These are phyloP conservation scores for Poecile atricapillus DNA, from an alignment of 2,113 vertebrate genomes.

Conservation along the genomic window DNA sequence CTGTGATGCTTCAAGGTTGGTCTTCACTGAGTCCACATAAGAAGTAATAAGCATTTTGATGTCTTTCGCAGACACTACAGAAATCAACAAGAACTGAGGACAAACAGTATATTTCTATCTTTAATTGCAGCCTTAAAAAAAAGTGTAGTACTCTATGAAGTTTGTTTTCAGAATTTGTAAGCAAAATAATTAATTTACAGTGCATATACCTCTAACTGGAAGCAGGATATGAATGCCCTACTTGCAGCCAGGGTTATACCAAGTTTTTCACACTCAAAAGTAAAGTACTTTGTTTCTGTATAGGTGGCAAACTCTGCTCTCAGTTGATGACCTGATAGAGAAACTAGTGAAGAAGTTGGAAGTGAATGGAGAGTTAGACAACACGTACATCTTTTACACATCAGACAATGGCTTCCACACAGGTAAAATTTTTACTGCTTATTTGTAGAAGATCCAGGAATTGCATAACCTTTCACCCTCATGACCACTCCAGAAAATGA, in stretches of 20 bases:
- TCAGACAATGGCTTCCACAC: constrained; percentile 98
- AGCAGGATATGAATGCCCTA: neutral
- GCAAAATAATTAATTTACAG: neutral
- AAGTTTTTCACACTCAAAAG: neutral
- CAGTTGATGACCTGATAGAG: constrained; percentile 94
- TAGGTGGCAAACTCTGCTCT: constrained; percentile 95
- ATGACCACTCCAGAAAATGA: neutral
- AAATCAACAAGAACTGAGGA: neutral
- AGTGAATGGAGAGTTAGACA: constrained; percentile 81
- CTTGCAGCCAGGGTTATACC: neutral
- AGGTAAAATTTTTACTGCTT: constrained; percentile 69
- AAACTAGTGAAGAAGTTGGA: constrained; percentile 87
- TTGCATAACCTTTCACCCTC: neutral
- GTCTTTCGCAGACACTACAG: neutral
- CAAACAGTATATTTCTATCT: neutral
- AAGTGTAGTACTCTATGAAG: neutral
- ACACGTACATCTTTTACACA: constrained; percentile 93
- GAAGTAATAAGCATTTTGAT: neutral
- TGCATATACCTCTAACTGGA: neutral
- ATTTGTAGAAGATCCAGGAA: neutral
- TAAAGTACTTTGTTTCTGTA: neutral
- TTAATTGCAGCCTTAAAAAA: neutral
- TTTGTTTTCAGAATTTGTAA: neutral
- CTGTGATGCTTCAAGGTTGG: neutral
- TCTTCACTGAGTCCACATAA: neutral